Evolutionary conservation across 1,140 invertebrate genomes (phyloP).

Genomic region (Thrips palmi): DNA sequence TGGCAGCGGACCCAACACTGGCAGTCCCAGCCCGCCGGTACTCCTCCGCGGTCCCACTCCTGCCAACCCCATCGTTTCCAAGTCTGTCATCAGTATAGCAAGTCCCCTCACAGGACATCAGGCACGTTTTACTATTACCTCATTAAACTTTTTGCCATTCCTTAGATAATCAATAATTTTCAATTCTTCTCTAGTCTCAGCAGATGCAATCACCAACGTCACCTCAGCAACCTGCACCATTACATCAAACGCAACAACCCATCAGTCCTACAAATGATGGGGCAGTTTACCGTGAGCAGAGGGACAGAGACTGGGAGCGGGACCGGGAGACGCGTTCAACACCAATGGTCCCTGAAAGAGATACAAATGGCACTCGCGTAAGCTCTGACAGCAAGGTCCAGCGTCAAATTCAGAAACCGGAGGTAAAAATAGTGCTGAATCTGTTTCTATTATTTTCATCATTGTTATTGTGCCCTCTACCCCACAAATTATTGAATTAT

Average conservation of each 20-base stretch:
- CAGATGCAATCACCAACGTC: not conserved
- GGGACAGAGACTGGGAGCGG: constrained; percentile 23
- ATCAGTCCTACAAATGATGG: constrained; percentile 24
- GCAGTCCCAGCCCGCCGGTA: not conserved
- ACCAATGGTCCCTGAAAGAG: constrained; percentile 29
- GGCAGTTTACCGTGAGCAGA: constrained; percentile 21
- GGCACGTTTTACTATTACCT: too few species aligned
- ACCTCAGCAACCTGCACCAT: constrained; percentile 21
- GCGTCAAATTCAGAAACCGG: constrained; percentile 25
- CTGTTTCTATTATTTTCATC: too few species aligned
- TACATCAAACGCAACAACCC: constrained; percentile 25
- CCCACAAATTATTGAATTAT: too few species aligned
- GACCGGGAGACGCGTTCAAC: constrained; percentile 33
- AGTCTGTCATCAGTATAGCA: not conserved
- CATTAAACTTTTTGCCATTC: not conserved
- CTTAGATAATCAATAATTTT: not conserved
- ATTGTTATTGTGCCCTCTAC: too few species aligned
- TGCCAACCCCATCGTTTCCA: not conserved
- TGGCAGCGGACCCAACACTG: not conserved
- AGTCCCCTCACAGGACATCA: too few species aligned
- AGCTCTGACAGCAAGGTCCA: constrained; percentile 22
- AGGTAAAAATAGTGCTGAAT: constrained; percentile 15
- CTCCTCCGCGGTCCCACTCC: not conserved
- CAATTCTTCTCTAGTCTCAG: not conserved
- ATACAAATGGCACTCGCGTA: constrained; percentile 19